phyloP scores from a whole-genome alignment of 1,140 invertebrate genomes.

The Tetramorium parvispinum region DNA sequence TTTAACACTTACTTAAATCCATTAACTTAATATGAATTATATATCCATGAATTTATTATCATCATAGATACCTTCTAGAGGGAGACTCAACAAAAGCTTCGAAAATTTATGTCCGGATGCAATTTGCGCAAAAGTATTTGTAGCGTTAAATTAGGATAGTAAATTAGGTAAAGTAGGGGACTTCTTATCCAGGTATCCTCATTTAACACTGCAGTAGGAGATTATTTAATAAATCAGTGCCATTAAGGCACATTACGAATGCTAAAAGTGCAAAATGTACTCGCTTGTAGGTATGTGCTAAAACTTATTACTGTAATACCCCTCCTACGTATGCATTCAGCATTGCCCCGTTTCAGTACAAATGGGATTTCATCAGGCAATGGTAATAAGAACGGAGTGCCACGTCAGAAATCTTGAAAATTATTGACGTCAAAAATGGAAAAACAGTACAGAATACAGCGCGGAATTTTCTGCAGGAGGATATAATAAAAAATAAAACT shows the following conservation, averaged over 20 bases:
- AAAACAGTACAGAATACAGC: slow-evolving; percentile 13
- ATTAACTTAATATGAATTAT: slow-evolving; percentile 8
- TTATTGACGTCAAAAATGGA: slow-evolving; percentile 60
- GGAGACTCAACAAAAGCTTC: neutral
- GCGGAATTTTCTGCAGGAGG: neutral
- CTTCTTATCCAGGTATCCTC: slow-evolving; percentile 48
- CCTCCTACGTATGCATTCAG: slow-evolving; percentile 47
- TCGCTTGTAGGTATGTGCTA: slow-evolving; percentile 55
- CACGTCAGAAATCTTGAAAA: slow-evolving; percentile 65
- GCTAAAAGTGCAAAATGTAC: slow-evolving; percentile 60
- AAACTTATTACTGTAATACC: slow-evolving; percentile 74
- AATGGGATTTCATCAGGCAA: slow-evolving; percentile 76
- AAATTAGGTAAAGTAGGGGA: slow-evolving; percentile 20
- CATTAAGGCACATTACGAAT: slow-evolving; percentile 60
- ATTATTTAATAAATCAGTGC: slow-evolving; percentile 71
- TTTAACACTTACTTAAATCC: neutral
- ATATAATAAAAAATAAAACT: neutral
- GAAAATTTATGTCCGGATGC: slow-evolving; percentile 19
- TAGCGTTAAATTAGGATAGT: slow-evolving; percentile 52
- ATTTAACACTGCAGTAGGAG: slow-evolving; percentile 36
- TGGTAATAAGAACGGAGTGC: slow-evolving; percentile 60
- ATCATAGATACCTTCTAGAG: neutral
- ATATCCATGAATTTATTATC: neutral
- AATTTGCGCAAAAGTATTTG: slow-evolving; percentile 40
- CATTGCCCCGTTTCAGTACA: slow-evolving; percentile 60